Percentiles rank a stretch among this genome's conserved stretches.
Evolutionary conservation across 1,140 invertebrate genomes (phyloP).

Genomic region (Drosophila guanche): DNA sequence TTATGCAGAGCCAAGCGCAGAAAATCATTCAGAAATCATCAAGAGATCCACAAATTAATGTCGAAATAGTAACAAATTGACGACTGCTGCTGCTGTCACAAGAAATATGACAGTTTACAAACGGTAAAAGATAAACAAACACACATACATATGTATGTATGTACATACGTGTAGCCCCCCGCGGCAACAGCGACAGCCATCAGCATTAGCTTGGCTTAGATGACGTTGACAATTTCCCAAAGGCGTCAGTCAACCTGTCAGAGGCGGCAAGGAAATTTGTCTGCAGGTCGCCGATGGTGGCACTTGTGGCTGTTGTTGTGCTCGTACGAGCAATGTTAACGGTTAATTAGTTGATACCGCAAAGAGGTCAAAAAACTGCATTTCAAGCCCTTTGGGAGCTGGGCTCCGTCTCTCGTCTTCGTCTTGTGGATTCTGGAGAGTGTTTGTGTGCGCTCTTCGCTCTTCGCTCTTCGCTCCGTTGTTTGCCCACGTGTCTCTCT

Average conservation of each 20-base stretch:
- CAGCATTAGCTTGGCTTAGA: conserved; percentile 51
- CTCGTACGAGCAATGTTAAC: conserved; percentile 31
- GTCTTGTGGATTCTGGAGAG: background rate
- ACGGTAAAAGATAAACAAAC: conserved; percentile 52
- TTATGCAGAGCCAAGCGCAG: conserved; percentile 27
- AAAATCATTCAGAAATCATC: conserved; percentile 60
- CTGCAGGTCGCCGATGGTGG: conserved; percentile 3
- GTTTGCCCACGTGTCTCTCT: conserved; percentile 33
- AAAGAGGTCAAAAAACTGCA: conserved; percentile 63
- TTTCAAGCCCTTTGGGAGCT: conserved; percentile 15
- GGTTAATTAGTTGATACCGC: conserved; percentile 55
- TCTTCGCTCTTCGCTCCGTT: conserved; percentile 12
- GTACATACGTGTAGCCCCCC: conserved; percentile 27
- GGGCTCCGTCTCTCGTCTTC: background rate
- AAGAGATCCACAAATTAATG: conserved; percentile 51
- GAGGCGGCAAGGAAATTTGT: conserved; percentile 32
- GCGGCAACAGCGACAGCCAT: conserved; percentile 15
- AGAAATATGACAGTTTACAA: conserved; percentile 67
- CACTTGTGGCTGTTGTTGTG: background rate
- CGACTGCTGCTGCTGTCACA: conserved; percentile 11
- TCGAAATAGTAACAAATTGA: conserved; percentile 76
- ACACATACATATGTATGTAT: background rate
- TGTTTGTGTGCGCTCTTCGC: conserved; percentile 22
- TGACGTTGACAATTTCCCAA: conserved; percentile 64
- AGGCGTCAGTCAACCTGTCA: conserved; percentile 60